Evolutionary conservation across 1,140 invertebrate species (phyloP), one percentile per base, ranked within the genome.

Genomic region (Aleiodes sp.): DNA sequence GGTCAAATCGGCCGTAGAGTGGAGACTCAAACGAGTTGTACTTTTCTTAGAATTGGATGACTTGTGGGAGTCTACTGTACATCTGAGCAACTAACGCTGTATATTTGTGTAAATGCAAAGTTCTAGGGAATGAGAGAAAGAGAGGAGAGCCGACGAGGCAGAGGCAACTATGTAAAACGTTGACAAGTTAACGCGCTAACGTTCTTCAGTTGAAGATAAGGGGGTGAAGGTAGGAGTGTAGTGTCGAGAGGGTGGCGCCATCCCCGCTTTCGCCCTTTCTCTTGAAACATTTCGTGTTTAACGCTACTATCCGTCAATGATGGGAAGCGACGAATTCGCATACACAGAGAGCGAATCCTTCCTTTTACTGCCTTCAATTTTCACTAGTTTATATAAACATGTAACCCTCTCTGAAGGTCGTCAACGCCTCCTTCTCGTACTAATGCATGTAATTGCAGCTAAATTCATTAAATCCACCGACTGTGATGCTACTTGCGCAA

Each of bases 381-480:
- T 71, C 37, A 62, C 26, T 24, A 28, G 19, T 59, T 69, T 63
- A n/a, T 71, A 19, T 62, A 41, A 10, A 41, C 39, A 16, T 31
- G 12, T 19, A 39, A 29, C 65, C 8, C 16, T 26, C 33, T 9
- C 29, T 21, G 24, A 39, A n/a, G 35, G 28, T 57, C 35, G 12
- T 24, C 31, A 14, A 52, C 43, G 19, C 56, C 57, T 71, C 57
- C 77, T 77, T 79, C 76, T 81, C 76, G 77, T 81, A 80, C 78
- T 81, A 84, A 84, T 82, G 80, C 81, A 84, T 82, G 77, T 85
- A 86, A 85, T 85, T 85, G 82, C 81, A 83, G 73, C 79, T 86
- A 84, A 86, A 80, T 76, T 82, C 78, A 84, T 86, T 85, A 85
- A 84, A 80, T 74, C 75, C 76, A 70, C 73, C 80, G 81, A 80